These are phyloP conservation scores for Sorex fumeus DNA, from an alignment of 2,113 vertebrate genomes.

Conservation along the genomic window DNA sequence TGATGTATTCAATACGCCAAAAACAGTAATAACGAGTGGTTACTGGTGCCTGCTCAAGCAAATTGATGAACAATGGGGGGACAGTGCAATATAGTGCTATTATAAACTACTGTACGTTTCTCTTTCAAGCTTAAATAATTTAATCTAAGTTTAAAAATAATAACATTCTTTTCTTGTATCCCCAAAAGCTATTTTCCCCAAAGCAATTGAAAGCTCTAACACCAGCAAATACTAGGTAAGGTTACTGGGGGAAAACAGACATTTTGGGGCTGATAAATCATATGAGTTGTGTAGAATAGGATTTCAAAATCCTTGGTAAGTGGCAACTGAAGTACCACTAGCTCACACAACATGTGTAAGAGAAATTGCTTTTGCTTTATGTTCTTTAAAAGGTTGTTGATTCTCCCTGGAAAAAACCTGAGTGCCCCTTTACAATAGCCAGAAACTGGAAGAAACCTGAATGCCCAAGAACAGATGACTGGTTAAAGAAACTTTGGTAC, in stretches of 20 bases:
- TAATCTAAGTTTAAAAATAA: constrained; percentile 39
- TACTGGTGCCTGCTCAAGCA: too few species aligned
- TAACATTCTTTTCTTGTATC: constrained; percentile 31
- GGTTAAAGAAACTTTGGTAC: too few species aligned
- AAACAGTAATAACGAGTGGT: too few species aligned
- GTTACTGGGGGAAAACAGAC: constrained; percentile 35
- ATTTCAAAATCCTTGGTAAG: constrained; percentile 52
- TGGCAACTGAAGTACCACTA: neutral
- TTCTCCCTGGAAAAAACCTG: too few species aligned
- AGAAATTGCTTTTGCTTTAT: constrained; percentile 35
- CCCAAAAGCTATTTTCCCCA: constrained; percentile 50
- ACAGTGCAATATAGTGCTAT: too few species aligned
- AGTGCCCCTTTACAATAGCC: too few species aligned
- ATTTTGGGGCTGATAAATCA: neutral
- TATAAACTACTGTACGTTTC: neutral
- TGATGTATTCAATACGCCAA: too few species aligned
- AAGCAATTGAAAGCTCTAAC: constrained; percentile 65
- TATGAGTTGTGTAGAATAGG: constrained; percentile 5
- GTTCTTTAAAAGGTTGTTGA: constrained; percentile 27
- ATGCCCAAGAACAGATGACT: too few species aligned
- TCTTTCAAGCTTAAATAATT: constrained; percentile 42
- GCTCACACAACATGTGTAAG: neutral
- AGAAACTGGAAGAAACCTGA: too few species aligned
- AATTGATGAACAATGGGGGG: too few species aligned
- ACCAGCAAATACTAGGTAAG: constrained; percentile 47